Evolutionary conservation across 2,888 invertebrate species (phyloP).

Genomic region (Xanthorhoe designata): DNA sequence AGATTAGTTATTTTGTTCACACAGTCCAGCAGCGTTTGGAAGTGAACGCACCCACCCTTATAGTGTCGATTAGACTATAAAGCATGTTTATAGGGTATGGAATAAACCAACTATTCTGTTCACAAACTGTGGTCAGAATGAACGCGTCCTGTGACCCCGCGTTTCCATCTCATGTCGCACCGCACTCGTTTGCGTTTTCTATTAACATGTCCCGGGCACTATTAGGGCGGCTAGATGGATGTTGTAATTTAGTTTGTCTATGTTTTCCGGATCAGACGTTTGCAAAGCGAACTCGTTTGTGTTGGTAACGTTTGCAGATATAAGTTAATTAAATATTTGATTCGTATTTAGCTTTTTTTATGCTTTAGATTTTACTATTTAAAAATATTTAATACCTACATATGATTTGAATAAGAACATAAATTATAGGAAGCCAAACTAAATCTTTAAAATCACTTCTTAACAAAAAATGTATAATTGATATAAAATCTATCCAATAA

Average conservation of each 20-base stretch:
- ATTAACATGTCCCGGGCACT: constrained; percentile 75
- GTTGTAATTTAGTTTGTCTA: constrained; percentile 72
- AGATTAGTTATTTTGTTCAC: constrained; percentile 41
- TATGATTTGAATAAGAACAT: too few species aligned
- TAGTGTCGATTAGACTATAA: constrained; percentile 1
- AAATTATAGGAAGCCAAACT: too few species aligned
- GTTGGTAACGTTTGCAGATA: neutral
- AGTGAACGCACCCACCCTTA: constrained; percentile 5
- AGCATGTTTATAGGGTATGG: neutral
- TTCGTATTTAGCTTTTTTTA: neutral
- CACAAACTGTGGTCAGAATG: constrained; percentile 40
- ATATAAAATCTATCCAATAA: neutral
- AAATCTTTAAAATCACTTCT: too few species aligned
- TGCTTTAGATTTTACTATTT: neutral
- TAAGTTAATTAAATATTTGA: neutral
- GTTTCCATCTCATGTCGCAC: constrained; percentile 65
- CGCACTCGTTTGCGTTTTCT: constrained; percentile 77
- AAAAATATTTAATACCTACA: neutral
- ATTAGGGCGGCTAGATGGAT: constrained; percentile 73
- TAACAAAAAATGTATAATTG: neutral
- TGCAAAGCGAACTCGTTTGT: constrained; percentile 33
- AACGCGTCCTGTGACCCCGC: constrained; percentile 64
- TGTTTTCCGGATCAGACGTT: constrained; percentile 63
- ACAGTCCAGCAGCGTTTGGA: neutral
- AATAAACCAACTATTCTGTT: constrained; percentile 13